Evolutionary conservation across 2,113 vertebrate species (phyloP).

Genomic region (Archilochus colubris): DNA sequence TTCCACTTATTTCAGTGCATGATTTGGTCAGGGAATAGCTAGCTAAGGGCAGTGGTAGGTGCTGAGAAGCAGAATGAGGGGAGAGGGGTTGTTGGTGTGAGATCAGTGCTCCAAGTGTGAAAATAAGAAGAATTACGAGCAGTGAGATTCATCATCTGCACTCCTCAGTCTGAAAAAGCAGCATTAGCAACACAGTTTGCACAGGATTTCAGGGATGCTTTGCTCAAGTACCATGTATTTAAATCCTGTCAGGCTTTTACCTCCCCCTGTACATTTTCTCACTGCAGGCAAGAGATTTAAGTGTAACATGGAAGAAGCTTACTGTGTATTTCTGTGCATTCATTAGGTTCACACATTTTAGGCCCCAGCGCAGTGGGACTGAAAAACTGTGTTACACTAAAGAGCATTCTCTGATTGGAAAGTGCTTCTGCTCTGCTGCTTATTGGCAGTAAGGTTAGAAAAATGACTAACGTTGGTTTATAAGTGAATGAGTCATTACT

Average conservation of each 20-base stretch:
- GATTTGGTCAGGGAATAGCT: background rate
- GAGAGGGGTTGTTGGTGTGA: background rate
- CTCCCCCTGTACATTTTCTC: background rate
- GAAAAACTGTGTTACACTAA: background rate
- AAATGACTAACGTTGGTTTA: background rate
- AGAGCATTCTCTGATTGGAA: background rate
- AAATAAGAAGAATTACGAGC: background rate
- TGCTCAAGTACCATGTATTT: background rate
- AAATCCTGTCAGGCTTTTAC: slow-evolving; percentile 5
- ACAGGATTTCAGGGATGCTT: slow-evolving; percentile 11
- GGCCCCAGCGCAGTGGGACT: background rate
- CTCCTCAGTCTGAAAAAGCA: slow-evolving; percentile 15
- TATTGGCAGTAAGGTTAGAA: background rate
- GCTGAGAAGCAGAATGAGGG: background rate
- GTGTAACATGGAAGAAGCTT: background rate
- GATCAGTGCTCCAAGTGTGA: background rate
- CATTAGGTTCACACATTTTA: background rate
- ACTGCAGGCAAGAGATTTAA: background rate
- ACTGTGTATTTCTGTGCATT: background rate
- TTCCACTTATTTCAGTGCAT: background rate
- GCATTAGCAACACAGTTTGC: slow-evolving; percentile 28
- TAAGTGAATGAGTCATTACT: background rate
- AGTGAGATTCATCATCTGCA: background rate
- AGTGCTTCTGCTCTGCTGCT: slow-evolving; percentile 1
- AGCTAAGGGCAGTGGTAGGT: background rate